Conservation (phyloP, 2,888 invertebrate species). For the Plagodis pulveraria region DNA sequence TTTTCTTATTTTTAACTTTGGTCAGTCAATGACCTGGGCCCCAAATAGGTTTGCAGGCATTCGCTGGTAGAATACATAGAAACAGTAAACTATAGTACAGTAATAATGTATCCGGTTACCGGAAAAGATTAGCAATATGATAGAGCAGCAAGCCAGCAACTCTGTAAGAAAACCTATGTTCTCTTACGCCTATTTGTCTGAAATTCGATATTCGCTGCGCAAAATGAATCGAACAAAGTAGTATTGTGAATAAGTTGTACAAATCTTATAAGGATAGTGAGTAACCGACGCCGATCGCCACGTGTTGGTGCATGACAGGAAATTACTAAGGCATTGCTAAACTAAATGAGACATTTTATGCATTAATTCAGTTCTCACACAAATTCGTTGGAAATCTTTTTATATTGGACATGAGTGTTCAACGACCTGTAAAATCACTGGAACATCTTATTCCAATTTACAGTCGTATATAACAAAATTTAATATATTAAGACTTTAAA, state of each 20-base stretch:
- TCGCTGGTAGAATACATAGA: too few relatives aligned
- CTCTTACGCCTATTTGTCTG: constrained; percentile 20
- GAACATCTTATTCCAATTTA: neutral
- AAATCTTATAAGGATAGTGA: constrained; percentile 45
- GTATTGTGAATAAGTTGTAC: too few relatives aligned
- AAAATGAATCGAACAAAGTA: too few relatives aligned
- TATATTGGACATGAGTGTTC: constrained; percentile 10
- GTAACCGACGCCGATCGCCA: constrained; percentile 48
- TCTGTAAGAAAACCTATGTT: constrained; percentile 18
- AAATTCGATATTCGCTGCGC: constrained; percentile 25
- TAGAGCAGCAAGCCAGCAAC: constrained; percentile 11
- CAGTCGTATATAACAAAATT: neutral
- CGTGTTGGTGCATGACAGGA: constrained; percentile 56
- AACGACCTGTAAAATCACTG: constrained; percentile 5
- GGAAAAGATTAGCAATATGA: constrained; percentile 21
- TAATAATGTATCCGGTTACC: constrained; percentile 21
- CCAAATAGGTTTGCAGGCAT: too few relatives aligned
- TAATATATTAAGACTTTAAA: too few relatives aligned
- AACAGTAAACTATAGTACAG: constrained; percentile 9
- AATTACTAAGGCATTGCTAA: constrained; percentile 55
- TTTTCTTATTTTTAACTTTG: too few relatives aligned
- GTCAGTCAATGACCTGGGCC: too few relatives aligned
- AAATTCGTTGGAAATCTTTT: constrained; percentile 15
- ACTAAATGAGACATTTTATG: constrained; percentile 40
- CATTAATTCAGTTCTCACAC: constrained; percentile 9